Evolutionary conservation across 2,113 vertebrate genomes (phyloP).

Genomic region (Plotosus lineatus): DNA sequence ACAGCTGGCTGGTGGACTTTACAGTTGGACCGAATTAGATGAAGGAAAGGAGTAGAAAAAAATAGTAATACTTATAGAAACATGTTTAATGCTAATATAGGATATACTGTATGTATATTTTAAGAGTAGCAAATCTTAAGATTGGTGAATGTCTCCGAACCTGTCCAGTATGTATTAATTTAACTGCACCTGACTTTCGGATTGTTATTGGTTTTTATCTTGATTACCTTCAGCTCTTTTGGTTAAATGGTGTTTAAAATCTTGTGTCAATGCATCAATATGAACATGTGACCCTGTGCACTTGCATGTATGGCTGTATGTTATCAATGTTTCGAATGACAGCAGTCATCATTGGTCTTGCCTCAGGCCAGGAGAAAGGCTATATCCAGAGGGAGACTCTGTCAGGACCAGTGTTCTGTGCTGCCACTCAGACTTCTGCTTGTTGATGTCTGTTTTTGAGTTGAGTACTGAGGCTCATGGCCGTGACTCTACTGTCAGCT

Average conservation of each 20-base stretch:
- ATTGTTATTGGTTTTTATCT: neutral
- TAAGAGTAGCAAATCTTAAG: neutral
- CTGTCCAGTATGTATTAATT: neutral
- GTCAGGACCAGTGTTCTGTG: slow-evolving; percentile 49
- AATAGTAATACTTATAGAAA: neutral
- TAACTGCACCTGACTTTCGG: too few species aligned
- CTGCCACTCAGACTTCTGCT: slow-evolving; percentile 47
- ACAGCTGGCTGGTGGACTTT: neutral
- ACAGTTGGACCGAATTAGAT: neutral
- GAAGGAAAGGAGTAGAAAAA: neutral
- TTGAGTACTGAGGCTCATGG: slow-evolving; percentile 13
- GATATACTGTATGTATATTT: too few species aligned
- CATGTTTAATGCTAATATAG: neutral
- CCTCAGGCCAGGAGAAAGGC: slow-evolving; percentile 1
- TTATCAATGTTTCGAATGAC: slow-evolving; percentile 16
- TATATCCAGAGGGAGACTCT: slow-evolving; percentile 35
- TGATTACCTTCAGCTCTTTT: neutral
- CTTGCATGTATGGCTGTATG: slow-evolving; percentile 10
- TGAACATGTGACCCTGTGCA: neutral
- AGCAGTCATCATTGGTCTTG: neutral
- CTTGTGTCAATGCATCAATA: neutral
- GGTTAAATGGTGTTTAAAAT: slow-evolving; percentile 1
- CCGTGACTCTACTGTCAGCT: slow-evolving; percentile 24
- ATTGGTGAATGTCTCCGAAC: neutral
- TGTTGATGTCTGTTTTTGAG: slow-evolving; percentile 39